Evolutionary conservation across 2,888 invertebrate genomes (phyloP).

Genomic region (Dioctria linearis): DNA sequence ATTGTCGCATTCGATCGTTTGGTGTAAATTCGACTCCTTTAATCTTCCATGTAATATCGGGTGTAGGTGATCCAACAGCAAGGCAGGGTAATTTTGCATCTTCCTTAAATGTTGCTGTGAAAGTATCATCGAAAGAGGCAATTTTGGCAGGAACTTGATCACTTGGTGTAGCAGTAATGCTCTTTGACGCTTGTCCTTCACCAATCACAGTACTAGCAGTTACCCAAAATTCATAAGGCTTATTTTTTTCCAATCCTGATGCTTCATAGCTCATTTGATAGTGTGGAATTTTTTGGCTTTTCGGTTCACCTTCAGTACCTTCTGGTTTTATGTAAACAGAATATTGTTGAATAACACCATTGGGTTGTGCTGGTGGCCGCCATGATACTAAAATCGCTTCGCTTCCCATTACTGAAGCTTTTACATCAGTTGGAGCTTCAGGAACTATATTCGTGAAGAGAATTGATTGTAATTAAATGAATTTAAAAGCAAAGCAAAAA

Average conservation of each 20-base stretch:
- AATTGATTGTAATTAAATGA: neutral
- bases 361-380: slow-evolving; percentile 93
- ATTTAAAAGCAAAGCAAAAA: neutral
- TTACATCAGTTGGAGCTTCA: slow-evolving; percentile 92
- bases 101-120: slow-evolving; percentile 92
- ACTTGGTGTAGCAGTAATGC: slow-evolving; percentile 87
- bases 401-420: slow-evolving; percentile 92
- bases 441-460: slow-evolving; percentile 77
- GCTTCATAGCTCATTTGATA: slow-evolving; percentile 92
- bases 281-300: slow-evolving; percentile 84
- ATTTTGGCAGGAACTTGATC: slow-evolving; percentile 89
- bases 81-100: slow-evolving; percentile 92
- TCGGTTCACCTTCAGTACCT: slow-evolving; percentile 77
- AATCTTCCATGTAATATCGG: slow-evolving; percentile 91
- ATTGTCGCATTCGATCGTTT: slow-evolving; percentile 85
- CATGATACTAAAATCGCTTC: slow-evolving; percentile 95
- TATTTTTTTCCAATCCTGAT: slow-evolving; percentile 83
- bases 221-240: slow-evolving; percentile 94
- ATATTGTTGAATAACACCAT: slow-evolving; percentile 94
- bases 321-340: slow-evolving; percentile 90
- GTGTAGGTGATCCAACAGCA: slow-evolving; percentile 92
- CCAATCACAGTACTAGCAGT: slow-evolving; percentile 95
- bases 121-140: slow-evolving; percentile 94
- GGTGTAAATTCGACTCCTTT: slow-evolving; percentile 85
- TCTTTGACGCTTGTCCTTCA: slow-evolving; percentile 92